These are phyloP conservation scores for Allolobophora icterica DNA, from an alignment of 2,888 invertebrate species.

Conservation along the genomic window DNA sequence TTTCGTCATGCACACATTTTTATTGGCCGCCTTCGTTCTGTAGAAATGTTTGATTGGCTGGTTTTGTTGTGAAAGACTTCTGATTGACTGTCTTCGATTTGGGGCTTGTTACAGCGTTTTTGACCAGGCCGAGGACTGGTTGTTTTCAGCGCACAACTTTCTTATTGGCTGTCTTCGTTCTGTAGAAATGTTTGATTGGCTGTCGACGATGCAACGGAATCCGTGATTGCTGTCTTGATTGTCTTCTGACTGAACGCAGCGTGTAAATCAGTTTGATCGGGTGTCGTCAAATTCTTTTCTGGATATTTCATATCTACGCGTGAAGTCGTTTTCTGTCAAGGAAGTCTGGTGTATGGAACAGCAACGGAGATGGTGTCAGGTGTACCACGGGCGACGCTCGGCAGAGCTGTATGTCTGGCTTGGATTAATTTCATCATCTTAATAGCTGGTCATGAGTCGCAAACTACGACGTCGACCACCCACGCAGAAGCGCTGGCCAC, in stretches of 20 bases:
- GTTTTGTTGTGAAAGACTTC: neutral
- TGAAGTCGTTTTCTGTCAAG: neutral
- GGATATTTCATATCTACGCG: constrained; percentile 2
- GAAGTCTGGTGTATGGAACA: too few relatives aligned
- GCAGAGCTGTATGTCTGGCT: neutral
- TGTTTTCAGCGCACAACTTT: too few relatives aligned
- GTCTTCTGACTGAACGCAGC: neutral
- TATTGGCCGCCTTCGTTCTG: neutral
- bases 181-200: neutral
- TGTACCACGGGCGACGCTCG: neutral
- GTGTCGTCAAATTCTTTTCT: neutral
- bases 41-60: neutral
- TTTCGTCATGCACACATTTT: neutral
- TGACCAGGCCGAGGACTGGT: too few relatives aligned
- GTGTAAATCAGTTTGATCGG: neutral
- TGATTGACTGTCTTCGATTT: neutral
- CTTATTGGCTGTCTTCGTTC: neutral
- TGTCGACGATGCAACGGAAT: neutral
- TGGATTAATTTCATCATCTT: neutral
- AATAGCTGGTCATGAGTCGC: neutral
- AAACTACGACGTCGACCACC: neutral
- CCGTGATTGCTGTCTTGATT: neutral
- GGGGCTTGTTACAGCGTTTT: neutral
- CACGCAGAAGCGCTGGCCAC: neutral
- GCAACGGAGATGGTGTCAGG: neutral